phyloP scores from a whole-genome alignment of 2,888 invertebrate species.

The Lithophane leautieri region DNA sequence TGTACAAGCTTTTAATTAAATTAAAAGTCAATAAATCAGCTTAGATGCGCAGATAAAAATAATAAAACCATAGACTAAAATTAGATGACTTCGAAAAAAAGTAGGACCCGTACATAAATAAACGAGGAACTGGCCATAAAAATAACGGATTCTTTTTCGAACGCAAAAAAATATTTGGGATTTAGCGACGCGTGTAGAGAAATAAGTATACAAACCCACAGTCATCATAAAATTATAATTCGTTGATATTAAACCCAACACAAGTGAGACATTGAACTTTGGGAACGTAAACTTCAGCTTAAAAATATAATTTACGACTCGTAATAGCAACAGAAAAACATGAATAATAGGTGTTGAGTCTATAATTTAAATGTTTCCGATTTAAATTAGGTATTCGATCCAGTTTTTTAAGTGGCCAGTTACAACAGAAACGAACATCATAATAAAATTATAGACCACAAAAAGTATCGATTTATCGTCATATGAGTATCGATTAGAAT shows the following conservation, averaged over 20 bases:
- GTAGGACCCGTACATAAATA: constrained; percentile 39
- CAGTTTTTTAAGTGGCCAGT: constrained; percentile 34
- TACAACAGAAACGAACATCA: neutral
- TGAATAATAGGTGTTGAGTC: constrained; percentile 14
- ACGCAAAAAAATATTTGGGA: constrained; percentile 28
- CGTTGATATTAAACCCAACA: constrained; percentile 5
- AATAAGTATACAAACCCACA: constrained; percentile 29
- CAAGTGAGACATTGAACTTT: constrained; percentile 58
- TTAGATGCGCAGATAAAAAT: constrained; percentile 19
- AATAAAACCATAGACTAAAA: constrained; percentile 46
- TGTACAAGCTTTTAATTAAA: constrained; percentile 40
- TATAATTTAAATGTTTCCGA: constrained; percentile 42
- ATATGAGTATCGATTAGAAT: constrained; percentile 40
- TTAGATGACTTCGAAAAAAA: constrained; percentile 42
- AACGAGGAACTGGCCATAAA: constrained; percentile 45
- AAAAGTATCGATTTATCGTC: constrained; percentile 31
- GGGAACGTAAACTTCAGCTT: constrained; percentile 19
- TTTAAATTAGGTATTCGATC: constrained; percentile 28
- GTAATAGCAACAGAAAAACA: constrained; percentile 41
- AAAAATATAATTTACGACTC: constrained; percentile 38
- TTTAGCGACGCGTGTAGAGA: constrained; percentile 33
- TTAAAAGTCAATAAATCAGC: constrained; percentile 41
- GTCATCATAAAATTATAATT: constrained; percentile 34
- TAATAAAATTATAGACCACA: constrained; percentile 9
- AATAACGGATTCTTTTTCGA: constrained; percentile 55